A percentile compares a stretch with the other conserved stretches of the same genome.
phyloP scores from a whole-genome alignment of 2,888 invertebrate species.

The Sinodicranocentrus sp. region DNA sequence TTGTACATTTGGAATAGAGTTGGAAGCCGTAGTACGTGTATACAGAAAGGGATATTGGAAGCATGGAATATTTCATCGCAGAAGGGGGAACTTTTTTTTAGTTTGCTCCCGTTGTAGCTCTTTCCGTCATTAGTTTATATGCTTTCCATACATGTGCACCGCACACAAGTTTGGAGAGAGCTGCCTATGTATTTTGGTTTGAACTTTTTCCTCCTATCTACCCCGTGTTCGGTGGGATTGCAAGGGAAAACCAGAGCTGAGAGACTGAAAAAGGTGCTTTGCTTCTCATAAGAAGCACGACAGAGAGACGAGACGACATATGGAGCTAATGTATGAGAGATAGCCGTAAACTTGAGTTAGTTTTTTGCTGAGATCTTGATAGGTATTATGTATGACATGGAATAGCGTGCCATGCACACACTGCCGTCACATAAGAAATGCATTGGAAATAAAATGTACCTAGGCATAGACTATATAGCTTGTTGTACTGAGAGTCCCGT shows the following conservation, averaged over 20 bases:
- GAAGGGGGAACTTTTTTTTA: slow-evolving; percentile 42
- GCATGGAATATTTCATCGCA: slow-evolving; percentile 64
- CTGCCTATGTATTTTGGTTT: slow-evolving; percentile 40
- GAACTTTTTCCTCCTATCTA: slow-evolving; percentile 15
- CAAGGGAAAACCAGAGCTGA: slow-evolving; percentile 34
- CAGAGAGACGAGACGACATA: slow-evolving; percentile 29
- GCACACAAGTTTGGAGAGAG: slow-evolving; percentile 3
- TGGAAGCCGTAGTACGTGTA: slow-evolving; percentile 1
- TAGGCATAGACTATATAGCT: slow-evolving; percentile 5
- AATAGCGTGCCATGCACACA: slow-evolving; percentile 23
- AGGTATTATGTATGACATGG: slow-evolving; percentile 53
- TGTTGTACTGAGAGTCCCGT: slow-evolving; percentile 17
- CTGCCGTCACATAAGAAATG: slow-evolving; percentile 29
- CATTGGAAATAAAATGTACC: slow-evolving; percentile 19
- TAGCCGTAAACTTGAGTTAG: slow-evolving; percentile 49
- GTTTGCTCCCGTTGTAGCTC: slow-evolving; percentile 20
- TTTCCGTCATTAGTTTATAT: slow-evolving; percentile 53
- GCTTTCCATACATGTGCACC: slow-evolving; percentile 48
- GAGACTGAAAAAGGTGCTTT: slow-evolving; percentile 13
- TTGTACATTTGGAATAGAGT: slow-evolving; percentile 1
- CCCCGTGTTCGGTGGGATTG: slow-evolving; percentile 22
- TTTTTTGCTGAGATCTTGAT: slow-evolving; percentile 47
- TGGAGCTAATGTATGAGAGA: slow-evolving; percentile 45
- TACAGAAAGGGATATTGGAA: slow-evolving; percentile 44
- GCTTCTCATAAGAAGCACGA: slow-evolving; percentile 9